Evolutionary conservation across 2,888 invertebrate species (phyloP), one percentile per base, ranked within the genome.

Genomic region (Ochropleura plecta): DNA sequence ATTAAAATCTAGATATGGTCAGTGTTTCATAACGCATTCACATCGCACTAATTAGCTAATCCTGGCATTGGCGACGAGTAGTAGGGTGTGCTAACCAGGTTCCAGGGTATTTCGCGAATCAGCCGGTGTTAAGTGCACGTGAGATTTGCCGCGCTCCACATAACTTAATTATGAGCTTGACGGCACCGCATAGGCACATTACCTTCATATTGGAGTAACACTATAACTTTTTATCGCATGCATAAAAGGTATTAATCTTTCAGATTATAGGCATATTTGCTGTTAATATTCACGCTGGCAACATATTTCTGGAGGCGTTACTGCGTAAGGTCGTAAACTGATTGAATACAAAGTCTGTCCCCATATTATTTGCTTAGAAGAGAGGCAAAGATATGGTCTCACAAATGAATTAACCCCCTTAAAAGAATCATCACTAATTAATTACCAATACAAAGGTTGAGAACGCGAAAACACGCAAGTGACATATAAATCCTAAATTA

Each of bases 111-210:
- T 93, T 93, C 90, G 90, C 93, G 94, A 94, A 93, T 93, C 92
- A 93, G 89, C 87, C 85, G 78, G 88, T 90, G 95, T 93, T 94
- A 96, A 95, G 91, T 95, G 94, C 92, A 93, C 90, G 94, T 92
- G 93, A 95, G 92, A 96, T 95, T 93, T 95, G 92, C 89, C 94
- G 91, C 87, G 92, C 92, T 90, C 91, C 82, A 91, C 91, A 93
- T 96, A 96, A 96, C 93, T 95, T 91, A 95, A 96, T 96, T 96
- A 96, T 90, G 90, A 94, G 89, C 91, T 84, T 91, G 92, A 88
- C 92, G 91, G 90, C 87, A 88, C 87, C 88, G 88, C 65, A 80
- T 72, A 75, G 77, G 65, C 71, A 78, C 62, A 80, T 87, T 79
- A 76, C 75, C 81, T 83, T 80, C 72, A 84, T 83, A 78, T 80